These are phyloP conservation scores for Tachypleus tridentatus DNA, from an alignment of 1,140 invertebrate species.

Conservation along the genomic window DNA sequence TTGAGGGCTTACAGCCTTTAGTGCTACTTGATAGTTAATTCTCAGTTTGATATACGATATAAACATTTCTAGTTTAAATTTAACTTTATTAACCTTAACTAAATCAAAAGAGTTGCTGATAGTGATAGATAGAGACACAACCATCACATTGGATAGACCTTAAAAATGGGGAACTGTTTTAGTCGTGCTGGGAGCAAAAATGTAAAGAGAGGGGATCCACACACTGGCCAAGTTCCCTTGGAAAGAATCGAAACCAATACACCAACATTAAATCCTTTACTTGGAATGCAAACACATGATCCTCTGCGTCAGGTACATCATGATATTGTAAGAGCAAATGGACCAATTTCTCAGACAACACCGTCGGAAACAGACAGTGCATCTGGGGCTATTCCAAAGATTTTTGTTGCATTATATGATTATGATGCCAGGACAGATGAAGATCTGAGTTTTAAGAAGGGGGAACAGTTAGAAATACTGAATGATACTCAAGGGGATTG, in stretches of 20 bases:
- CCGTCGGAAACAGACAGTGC: conserved; percentile 12
- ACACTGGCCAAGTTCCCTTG: neutral
- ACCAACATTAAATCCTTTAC: conserved; percentile 11
- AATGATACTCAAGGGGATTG: conserved; percentile 99
- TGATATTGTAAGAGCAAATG: conserved; percentile 9
- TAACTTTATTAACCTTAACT: no score
- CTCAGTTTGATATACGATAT: no score
- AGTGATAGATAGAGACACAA: no score
- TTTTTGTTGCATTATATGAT: conserved; percentile 96
- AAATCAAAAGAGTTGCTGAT: no score
- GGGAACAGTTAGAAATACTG: conserved; percentile 93
- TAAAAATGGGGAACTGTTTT: conserved; percentile 17
- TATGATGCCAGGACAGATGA: conserved; percentile 98
- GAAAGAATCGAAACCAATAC: conserved; percentile 16
- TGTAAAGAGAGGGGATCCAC: conserved; percentile 13
- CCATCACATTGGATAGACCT: no score
- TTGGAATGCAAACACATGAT: conserved; percentile 16
- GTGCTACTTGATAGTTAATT: no score
- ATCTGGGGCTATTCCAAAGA: conserved; percentile 32
- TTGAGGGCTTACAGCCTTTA: no score
- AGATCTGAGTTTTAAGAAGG: conserved; percentile 95
- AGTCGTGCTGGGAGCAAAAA: conserved; percentile 14
- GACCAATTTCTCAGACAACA: conserved; percentile 13
- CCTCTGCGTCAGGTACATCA: conserved; percentile 13
- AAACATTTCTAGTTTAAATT: no score